Percentiles rank a stretch among this genome's conserved stretches.
Conservation (phyloP, 2,113 vertebrate genomes). For the Phalacrocorax carbo region DNA sequence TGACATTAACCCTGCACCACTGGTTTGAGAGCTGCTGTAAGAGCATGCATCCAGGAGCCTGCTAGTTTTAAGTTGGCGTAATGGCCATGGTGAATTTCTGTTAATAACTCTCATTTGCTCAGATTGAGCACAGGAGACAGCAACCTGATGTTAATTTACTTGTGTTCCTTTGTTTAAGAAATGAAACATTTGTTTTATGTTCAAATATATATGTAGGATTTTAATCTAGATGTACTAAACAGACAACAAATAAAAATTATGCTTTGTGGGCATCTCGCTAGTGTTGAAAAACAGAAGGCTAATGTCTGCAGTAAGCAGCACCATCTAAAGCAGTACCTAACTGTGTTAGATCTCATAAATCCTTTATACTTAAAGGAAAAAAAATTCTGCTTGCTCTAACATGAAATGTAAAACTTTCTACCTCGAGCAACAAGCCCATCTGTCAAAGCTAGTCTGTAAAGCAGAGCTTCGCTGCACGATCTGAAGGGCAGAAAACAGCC, state of each 20-base stretch:
- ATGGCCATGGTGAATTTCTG: neutral
- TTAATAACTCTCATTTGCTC: neutral
- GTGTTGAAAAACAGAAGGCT: slow-evolving; percentile 24
- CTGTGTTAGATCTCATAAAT: slow-evolving; percentile 44
- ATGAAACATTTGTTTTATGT: neutral
- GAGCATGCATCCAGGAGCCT: neutral
- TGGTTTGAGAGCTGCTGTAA: neutral
- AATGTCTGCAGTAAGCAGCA: slow-evolving; percentile 14
- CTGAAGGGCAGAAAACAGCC: slow-evolving; percentile 25
- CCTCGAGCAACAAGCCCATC: slow-evolving; percentile 34
- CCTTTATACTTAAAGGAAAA: slow-evolving; percentile 49
- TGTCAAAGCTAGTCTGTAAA: slow-evolving; percentile 26
- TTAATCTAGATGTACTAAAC: slow-evolving; percentile 29
- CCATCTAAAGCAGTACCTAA: slow-evolving; percentile 30
- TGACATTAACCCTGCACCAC: neutral
- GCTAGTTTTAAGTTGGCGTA: accelerated
- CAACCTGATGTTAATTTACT: neutral
- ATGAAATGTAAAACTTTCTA: slow-evolving; percentile 50
- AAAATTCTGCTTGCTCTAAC: slow-evolving; percentile 33
- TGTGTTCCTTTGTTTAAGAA: slow-evolving; percentile 13
- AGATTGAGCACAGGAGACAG: neutral
- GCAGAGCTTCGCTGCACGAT: neutral
- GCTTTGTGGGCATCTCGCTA: slow-evolving; percentile 25
- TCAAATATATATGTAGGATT: neutral
- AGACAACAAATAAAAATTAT: slow-evolving; percentile 14